phyloP scores from a whole-genome alignment of 2,888 invertebrate genomes.

The Drosophila mayaguana region DNA sequence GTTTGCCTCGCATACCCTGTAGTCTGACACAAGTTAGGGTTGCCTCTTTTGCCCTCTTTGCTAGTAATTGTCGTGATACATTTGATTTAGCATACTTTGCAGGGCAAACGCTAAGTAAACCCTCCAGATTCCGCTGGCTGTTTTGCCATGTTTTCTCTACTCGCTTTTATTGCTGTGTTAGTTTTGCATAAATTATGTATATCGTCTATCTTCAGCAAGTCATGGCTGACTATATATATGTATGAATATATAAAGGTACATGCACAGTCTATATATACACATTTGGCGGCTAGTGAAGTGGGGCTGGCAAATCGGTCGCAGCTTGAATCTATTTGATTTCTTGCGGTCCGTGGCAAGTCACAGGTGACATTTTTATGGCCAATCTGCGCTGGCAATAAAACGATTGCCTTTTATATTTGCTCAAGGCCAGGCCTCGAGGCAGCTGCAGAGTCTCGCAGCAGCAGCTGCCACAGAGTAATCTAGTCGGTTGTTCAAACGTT shows the following conservation, averaged over 20 bases:
- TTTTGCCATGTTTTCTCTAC: conserved; percentile 22
- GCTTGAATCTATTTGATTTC: conserved; percentile 76
- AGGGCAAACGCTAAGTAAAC: not conserved
- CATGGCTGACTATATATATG: not conserved
- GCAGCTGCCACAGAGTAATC: conserved; percentile 51
- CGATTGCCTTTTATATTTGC: conserved; percentile 64
- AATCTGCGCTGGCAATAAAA: conserved; percentile 75
- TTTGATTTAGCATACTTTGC: conserved; percentile 26
- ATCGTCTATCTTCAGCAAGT: not conserved
- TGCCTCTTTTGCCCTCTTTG: not conserved
- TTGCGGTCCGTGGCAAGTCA: conserved; percentile 58
- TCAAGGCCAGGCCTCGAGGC: conserved; percentile 49
- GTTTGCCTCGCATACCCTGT: conserved; percentile 34
- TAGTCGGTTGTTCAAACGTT: conserved; percentile 33
- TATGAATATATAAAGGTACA: not conserved
- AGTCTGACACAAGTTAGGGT: not conserved
- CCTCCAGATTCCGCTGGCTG: not conserved
- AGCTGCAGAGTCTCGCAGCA: conserved; percentile 24
- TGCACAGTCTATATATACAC: not conserved
- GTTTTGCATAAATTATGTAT: conserved; percentile 79
- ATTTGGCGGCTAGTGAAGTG: conserved; percentile 7
- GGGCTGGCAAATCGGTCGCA: conserved; percentile 29
- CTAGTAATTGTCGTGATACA: not conserved
- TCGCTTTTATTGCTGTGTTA: conserved; percentile 62
- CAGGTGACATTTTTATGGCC: conserved; percentile 81